Evolutionary conservation across 1,140 invertebrate species (phyloP).

Genomic region (Doryteuthis pealeii): DNA sequence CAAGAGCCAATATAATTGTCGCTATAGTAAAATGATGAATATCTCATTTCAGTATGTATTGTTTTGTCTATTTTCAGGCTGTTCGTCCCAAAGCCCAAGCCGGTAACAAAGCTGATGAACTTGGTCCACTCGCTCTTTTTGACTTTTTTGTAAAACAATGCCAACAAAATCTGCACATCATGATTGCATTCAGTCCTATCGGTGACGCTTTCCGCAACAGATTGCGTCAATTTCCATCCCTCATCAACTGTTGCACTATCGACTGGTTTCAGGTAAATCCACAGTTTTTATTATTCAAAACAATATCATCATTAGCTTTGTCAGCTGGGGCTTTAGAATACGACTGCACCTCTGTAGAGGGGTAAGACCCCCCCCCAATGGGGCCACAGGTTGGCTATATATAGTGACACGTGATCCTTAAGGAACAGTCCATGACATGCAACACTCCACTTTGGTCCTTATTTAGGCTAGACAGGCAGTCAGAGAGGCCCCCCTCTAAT

Average conservation of each 20-base stretch:
- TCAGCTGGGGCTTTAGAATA: no score
- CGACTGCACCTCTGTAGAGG: no score
- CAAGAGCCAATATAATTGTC: not conserved
- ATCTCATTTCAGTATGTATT: not conserved
- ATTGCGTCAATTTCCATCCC: slow-evolving; percentile 59
- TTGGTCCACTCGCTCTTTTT: slow-evolving; percentile 59
- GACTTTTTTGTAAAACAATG: slow-evolving; percentile 59
- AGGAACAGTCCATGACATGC: no score
- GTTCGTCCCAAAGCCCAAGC: slow-evolving; percentile 54
- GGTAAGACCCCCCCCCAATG: no score
- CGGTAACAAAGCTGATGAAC: slow-evolving; percentile 57
- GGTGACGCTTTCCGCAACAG: slow-evolving; percentile 60
- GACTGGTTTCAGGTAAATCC: slow-evolving; percentile 63
- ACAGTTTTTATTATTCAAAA: not conserved
- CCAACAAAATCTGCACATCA: slow-evolving; percentile 59
- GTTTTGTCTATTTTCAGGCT: slow-evolving; percentile 41
- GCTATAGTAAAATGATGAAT: not conserved
- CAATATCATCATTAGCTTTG: no score
- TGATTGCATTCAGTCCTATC: slow-evolving; percentile 61
- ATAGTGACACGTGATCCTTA: no score
- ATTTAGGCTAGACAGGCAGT: no score
- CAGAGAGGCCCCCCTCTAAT: no score
- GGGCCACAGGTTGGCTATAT: no score
- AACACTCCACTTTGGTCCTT: no score
- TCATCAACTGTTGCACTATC: slow-evolving; percentile 62